Evolutionary conservation across 1,140 invertebrate species (phyloP).

Genomic region (Pseudomyrmex pallidus): DNA sequence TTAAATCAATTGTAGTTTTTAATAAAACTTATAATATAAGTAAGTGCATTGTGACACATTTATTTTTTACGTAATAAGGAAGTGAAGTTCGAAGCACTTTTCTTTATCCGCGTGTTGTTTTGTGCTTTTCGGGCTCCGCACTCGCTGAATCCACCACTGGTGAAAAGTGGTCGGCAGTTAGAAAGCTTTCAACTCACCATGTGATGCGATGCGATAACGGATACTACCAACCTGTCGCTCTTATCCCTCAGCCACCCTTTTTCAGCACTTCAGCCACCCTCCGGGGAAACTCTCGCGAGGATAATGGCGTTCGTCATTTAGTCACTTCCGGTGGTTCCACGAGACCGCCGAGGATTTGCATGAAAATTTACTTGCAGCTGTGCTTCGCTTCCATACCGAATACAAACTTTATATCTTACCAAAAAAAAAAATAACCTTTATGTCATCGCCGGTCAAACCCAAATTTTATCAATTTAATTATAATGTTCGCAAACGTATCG

Average conservation of each 20-base stretch:
- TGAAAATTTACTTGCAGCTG: slow-evolving; percentile 59
- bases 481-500: neutral
- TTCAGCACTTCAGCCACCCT: slow-evolving; percentile 5
- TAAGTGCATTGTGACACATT: neutral
- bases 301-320: slow-evolving; percentile 74
- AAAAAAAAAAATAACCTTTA: neutral
- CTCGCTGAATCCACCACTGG: slow-evolving; percentile 17
- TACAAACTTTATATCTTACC: neutral
- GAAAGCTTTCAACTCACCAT: slow-evolving; percentile 67
- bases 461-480: slow-evolving; percentile 4
- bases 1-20: too few relatives aligned
- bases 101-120: neutral
- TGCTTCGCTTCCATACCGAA: neutral
- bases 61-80: neutral
- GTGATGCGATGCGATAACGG: slow-evolving; percentile 5
- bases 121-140: neutral
- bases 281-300: slow-evolving; percentile 49
- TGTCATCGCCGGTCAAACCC: neutral
- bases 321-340: slow-evolving; percentile 64
- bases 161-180: slow-evolving; percentile 60
- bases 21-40: too few relatives aligned
- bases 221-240: slow-evolving; percentile 19
- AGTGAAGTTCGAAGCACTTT: neutral
- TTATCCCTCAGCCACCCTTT: slow-evolving; percentile 31
- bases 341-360: slow-evolving; percentile 64